phyloP scores from a whole-genome alignment of 1,140 invertebrate genomes.

The Chlorops oryzae region DNA sequence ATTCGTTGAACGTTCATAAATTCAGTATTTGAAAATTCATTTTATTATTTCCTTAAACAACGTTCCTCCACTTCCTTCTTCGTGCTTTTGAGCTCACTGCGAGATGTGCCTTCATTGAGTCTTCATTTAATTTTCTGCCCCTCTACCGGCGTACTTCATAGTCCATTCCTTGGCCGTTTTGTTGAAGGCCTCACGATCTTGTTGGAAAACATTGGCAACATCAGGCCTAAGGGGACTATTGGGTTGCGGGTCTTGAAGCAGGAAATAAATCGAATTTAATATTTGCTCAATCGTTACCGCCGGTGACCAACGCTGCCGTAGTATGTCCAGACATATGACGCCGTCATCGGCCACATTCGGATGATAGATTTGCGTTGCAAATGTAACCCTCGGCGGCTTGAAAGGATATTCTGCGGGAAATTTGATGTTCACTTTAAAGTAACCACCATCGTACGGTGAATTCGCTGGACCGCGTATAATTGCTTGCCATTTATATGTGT shows the following conservation, averaged over 20 bases:
- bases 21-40: too few species aligned
- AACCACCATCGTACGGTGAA: not conserved
- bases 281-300: not conserved
- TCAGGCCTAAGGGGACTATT: too few species aligned
- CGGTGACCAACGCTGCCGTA: not conserved
- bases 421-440: not conserved
- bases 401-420: constrained; percentile 9
- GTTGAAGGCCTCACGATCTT: too few species aligned
- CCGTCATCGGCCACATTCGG: not conserved
- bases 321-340: not conserved
- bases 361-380: constrained; percentile 68
- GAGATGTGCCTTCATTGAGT: too few species aligned
- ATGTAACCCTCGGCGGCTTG: constrained; percentile 62
- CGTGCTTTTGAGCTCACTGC: too few species aligned
- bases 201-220: too few species aligned
- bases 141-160: too few species aligned
- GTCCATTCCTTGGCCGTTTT: too few species aligned
- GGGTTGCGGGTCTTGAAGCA: not conserved
- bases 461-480: not conserved
- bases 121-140: too few species aligned
- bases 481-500: not conserved
- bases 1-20: too few species aligned
- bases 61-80: too few species aligned
- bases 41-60: too few species aligned
- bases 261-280: not conserved